phyloP scores from a whole-genome alignment of 2,888 invertebrate species.

The Gerris lacustris region DNA sequence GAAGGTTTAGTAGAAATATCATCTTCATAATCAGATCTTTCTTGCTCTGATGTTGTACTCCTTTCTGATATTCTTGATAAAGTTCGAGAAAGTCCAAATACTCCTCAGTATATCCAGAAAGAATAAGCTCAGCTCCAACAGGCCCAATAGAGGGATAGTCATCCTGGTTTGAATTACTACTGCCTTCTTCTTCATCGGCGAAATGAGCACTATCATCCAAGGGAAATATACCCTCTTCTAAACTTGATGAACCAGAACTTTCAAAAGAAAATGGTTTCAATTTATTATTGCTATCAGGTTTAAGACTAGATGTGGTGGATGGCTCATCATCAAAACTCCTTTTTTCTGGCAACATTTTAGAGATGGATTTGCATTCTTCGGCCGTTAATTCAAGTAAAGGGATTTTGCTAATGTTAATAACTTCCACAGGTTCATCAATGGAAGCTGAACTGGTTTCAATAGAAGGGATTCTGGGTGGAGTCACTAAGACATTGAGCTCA shows the following conservation, averaged over 20 bases:
- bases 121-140: conserved; percentile 42
- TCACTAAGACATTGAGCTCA: conserved; percentile 2
- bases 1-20: conserved; percentile 62
- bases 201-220: conserved; percentile 46
- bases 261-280: conserved; percentile 75
- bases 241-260: conserved; percentile 73
- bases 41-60: conserved; percentile 75
- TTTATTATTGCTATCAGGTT: conserved; percentile 56
- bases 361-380: neutral
- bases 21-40: conserved; percentile 70
- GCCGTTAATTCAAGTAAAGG: neutral
- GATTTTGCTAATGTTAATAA: neutral
- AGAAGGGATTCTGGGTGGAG: conserved; percentile 10
- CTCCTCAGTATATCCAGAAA: conserved; percentile 53
- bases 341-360: conserved; percentile 28
- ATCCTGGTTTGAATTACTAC: conserved; percentile 47
- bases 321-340: conserved; percentile 32
- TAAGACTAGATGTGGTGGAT: conserved; percentile 37
- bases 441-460: conserved; percentile 8
- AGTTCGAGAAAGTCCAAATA: conserved; percentile 62
- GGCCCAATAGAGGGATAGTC: conserved; percentile 67
- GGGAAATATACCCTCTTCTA: conserved; percentile 71
- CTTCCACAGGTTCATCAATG: neutral
- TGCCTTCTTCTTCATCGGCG: conserved; percentile 46
- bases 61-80: conserved; percentile 76